These are phyloP conservation scores for Drosophila suboccidentalis DNA, from an alignment of 2,888 invertebrate genomes.

Conservation along the genomic window DNA sequence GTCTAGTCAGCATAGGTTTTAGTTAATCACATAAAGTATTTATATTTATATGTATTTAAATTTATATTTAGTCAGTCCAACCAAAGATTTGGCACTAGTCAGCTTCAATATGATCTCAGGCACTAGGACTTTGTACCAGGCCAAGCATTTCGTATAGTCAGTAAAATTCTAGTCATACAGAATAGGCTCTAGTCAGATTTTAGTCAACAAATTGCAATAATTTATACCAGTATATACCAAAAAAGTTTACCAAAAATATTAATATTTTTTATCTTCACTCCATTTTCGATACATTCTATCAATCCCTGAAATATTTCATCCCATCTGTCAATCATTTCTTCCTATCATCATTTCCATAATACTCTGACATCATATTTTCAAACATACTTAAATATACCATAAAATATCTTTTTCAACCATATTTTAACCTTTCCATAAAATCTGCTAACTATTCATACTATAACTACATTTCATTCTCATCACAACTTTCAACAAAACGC, in stretches of 20 bases:
- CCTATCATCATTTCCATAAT: background rate
- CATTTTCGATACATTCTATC: background rate
- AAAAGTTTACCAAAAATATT: slow-evolving; percentile 3
- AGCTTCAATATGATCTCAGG: slow-evolving; percentile 77
- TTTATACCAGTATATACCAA: slow-evolving; percentile 26
- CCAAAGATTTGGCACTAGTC: slow-evolving; percentile 56
- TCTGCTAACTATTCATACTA: background rate
- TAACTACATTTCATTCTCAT: background rate
- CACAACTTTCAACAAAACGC: background rate
- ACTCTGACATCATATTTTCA: background rate
- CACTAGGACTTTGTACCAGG: slow-evolving; percentile 32
- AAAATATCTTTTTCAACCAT: background rate
- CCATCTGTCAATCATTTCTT: background rate
- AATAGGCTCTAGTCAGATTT: slow-evolving; percentile 43
- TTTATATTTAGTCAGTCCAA: slow-evolving; percentile 50
- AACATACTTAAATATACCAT: background rate
- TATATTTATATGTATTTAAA: slow-evolving; percentile 43
- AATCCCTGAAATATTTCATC: background rate
- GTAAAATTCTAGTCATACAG: slow-evolving; percentile 46
- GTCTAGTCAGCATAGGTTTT: slow-evolving; percentile 55
- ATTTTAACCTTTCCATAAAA: background rate
- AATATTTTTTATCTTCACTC: background rate
- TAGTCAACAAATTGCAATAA: slow-evolving; percentile 40
- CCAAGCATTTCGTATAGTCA: slow-evolving; percentile 53
- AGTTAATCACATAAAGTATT: slow-evolving; percentile 31